A percentile compares a stretch with the other conserved stretches of the same genome.
Conservation (phyloP, 2,888 invertebrate genomes). For the Drosophila meridiana region DNA sequence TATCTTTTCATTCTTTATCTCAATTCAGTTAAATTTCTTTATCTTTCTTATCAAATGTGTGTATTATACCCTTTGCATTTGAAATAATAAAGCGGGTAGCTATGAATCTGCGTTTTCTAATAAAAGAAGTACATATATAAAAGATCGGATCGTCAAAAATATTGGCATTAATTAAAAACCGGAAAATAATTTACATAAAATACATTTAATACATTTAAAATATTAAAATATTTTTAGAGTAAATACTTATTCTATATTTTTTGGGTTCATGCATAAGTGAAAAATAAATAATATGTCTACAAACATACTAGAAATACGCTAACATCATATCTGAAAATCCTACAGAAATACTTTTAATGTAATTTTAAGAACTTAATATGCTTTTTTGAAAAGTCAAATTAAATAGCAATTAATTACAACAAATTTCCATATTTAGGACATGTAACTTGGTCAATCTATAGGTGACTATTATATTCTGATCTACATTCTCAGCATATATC, state of each 20-base stretch:
- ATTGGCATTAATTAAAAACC: not conserved
- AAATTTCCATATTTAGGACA: too few species aligned
- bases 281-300: not conserved
- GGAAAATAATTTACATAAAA: not conserved
- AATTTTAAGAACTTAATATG: too few species aligned
- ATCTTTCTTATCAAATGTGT: conserved; percentile 49
- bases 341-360: too few species aligned
- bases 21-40: conserved; percentile 34
- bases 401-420: too few species aligned
- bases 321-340: too few species aligned
- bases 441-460: too few species aligned
- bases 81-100: not conserved
- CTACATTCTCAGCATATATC: too few species aligned
- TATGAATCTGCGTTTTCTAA: too few species aligned
- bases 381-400: too few species aligned
- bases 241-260: not conserved
- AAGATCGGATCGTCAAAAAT: not conserved
- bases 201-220: not conserved
- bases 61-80: conserved; percentile 8
- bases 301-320: not conserved
- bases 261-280: not conserved
- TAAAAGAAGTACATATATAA: not conserved
- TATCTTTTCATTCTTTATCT: conserved; percentile 50
- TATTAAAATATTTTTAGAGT: not conserved
- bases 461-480: too few species aligned